Base-by-base conservation (phyloP, 2,113 vertebrate genomes). In the Colinus virginianus region DNA sequence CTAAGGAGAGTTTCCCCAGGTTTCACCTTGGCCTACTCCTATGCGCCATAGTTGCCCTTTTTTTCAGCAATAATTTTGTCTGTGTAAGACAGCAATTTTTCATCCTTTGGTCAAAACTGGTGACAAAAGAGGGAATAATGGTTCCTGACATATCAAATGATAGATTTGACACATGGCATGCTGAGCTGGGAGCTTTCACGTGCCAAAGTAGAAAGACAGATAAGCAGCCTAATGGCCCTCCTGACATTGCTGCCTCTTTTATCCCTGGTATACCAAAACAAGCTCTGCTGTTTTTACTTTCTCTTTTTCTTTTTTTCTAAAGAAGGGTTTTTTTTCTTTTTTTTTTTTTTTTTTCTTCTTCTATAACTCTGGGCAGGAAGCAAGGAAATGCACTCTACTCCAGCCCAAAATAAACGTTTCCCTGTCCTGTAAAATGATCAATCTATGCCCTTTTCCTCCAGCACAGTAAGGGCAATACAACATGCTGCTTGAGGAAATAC, bases 71-170 rank as follows among this genome's bases (percentile, higher is more conserved):
- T 98, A 98, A 98, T 98, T 98, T 98, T 98, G 97, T 98, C 97
- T 96, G 96, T 96, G 96, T 97, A 96, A 98, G 97, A 98, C 96
- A 97, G 97, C 98, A 98, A 99, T 99, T 99, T 99, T 98, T 99
- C 98, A 99, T 98, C 98, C 98, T 98, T 97, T 96, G 98, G 98
- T 98, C 98, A 97, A 98, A 98, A 98, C 97, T 97, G 97, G 98
- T 98, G 98, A 99, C 98, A 98, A 97, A 98, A 98, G 98, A 98
- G 98, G 98, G 98, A 98, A 98, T 98, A 98, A 99, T 98, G 97
- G 98, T 97, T 98, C 98, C 97, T 98, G 98, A 98, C 97, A 97
- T 97, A 95, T 94, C 97, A 98, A 98, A 98, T 98, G 98, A 98
- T 98, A 97, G 98, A 98, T 98, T 97, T 98, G 98, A 98, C 98